These are phyloP conservation scores for Calcarius lapponicus DNA, from an alignment of 2,797 vertebrate species.

Conservation along the genomic window DNA sequence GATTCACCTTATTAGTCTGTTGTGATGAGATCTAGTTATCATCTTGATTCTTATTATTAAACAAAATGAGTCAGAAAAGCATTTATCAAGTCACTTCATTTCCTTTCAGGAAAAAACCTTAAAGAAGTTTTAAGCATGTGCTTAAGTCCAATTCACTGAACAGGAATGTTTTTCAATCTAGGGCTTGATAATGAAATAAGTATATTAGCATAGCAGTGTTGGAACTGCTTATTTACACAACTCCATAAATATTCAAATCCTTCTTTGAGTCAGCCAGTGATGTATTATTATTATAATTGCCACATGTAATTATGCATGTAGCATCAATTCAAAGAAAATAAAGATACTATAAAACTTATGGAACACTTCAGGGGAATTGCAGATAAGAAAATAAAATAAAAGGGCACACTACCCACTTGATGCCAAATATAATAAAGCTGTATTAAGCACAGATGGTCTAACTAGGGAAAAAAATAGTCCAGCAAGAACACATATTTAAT, in stretches of 20 bases:
- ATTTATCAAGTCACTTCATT: neutral
- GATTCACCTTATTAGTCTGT: conserved; percentile 33
- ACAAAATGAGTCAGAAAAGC: conserved; percentile 4
- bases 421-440: neutral
- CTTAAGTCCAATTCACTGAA: neutral
- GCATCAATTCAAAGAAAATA: conserved; percentile 2
- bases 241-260: conserved; percentile 22
- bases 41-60: conserved; percentile 15
- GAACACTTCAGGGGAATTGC: neutral
- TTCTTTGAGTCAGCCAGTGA: conserved; percentile 9
- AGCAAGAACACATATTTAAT: neutral
- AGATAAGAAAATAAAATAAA: conserved; percentile 34
- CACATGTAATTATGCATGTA: neutral
- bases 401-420: neutral
- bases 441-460: conserved; percentile 17
- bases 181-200: conserved; percentile 17
- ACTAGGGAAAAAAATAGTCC: neutral
- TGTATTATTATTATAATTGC: conserved; percentile 40
- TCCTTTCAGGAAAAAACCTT: neutral
- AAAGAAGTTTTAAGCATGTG: neutral
- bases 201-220: neutral
- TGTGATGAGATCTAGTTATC: conserved; percentile 18
- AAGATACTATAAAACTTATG: neutral
- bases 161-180: neutral
- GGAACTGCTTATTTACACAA: conserved; percentile 19